These are phyloP conservation scores for Drosophila tani DNA, from an alignment of 1,140 invertebrate species.

Conservation along the genomic window DNA sequence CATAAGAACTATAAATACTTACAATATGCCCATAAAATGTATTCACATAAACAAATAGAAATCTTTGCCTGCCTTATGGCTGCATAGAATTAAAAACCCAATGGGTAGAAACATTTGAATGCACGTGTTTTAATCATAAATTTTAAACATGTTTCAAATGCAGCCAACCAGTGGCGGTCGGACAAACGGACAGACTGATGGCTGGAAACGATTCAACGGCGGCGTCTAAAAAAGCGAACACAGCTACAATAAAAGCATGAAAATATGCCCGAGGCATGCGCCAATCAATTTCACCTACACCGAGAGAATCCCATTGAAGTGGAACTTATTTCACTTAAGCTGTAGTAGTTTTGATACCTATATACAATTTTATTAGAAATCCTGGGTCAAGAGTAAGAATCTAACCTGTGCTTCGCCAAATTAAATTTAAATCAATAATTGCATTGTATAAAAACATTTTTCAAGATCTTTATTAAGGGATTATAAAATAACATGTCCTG, in stretches of 20 bases:
- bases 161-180: conserved; percentile 30
- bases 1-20: conserved; percentile 70
- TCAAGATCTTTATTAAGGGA: too few species aligned
- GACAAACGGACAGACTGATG: conserved; percentile 8
- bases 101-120: conserved; percentile 65
- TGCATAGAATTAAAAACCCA: conserved; percentile 58
- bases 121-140: conserved; percentile 79
- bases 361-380: too few species aligned
- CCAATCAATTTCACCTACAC: conserved; percentile 74
- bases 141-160: conserved; percentile 81
- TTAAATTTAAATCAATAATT: too few species aligned
- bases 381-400: too few species aligned
- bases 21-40: conserved; percentile 63
- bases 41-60: conserved; percentile 79
- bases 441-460: too few species aligned
- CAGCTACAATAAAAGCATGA: conserved; percentile 78
- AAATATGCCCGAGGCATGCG: conserved; percentile 78
- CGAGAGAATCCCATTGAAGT: background rate
- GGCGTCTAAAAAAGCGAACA: conserved; percentile 60
- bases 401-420: too few species aligned
- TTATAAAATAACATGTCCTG: too few species aligned
- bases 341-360: too few species aligned
- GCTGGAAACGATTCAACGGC: conserved; percentile 35
- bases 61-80: conserved; percentile 42
- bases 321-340: too few species aligned